Evolutionary conservation across 2,888 invertebrate genomes (phyloP).

Genomic region (Shargacucullia verbasci): DNA sequence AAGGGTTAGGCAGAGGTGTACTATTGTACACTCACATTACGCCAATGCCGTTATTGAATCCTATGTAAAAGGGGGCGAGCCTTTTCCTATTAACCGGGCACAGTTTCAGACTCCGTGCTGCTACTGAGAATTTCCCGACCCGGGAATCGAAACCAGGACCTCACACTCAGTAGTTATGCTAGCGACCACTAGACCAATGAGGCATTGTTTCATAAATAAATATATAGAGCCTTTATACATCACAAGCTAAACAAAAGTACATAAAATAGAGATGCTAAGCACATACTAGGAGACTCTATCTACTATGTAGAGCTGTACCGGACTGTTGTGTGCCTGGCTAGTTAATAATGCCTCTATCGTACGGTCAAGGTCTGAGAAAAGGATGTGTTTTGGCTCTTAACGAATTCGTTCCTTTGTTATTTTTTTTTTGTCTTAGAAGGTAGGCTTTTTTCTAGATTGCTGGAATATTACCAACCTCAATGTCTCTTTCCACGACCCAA

Average conservation of each 20-base stretch:
- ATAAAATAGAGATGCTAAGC: background rate
- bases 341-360: slow-evolving; percentile 57
- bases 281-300: slow-evolving; percentile 12
- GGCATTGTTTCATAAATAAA: too few species aligned
- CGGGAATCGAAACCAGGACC: too few species aligned
- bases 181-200: too few species aligned
- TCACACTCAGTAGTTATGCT: too few species aligned
- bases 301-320: slow-evolving; percentile 25
- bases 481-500: background rate
- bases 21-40: too few species aligned
- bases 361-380: slow-evolving; percentile 56
- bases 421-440: slow-evolving; percentile 4
- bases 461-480: too few species aligned
- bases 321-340: slow-evolving; percentile 49
- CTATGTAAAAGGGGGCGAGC: too few species aligned
- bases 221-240: background rate
- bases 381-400: slow-evolving; percentile 44
- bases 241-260: background rate
- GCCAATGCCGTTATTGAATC: too few species aligned
- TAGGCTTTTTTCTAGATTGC: slow-evolving; percentile 17
- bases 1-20: too few species aligned
- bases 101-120: too few species aligned
- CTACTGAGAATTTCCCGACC: too few species aligned
- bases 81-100: too few species aligned
- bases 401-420: slow-evolving; percentile 22